Evolutionary conservation across 2,113 vertebrate genomes (phyloP).

Genomic region (Formicarius rufipectus): DNA sequence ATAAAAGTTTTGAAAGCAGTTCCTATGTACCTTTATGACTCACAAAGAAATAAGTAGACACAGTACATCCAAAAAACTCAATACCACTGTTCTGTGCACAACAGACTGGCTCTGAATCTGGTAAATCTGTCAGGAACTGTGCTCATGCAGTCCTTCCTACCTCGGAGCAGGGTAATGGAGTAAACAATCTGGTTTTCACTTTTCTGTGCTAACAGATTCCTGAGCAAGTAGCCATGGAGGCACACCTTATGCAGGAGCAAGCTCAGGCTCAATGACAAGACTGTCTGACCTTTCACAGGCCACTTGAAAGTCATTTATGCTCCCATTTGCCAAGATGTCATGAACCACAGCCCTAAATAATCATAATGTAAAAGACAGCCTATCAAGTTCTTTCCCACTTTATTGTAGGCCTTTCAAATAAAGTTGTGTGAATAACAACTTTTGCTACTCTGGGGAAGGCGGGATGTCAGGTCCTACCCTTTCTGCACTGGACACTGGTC

Average conservation of each 20-base stretch:
- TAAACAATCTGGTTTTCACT: background rate
- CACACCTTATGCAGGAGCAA: background rate
- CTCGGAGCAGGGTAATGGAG: background rate
- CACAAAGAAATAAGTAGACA: background rate
- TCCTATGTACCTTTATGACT: background rate
- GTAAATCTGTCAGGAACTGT: background rate
- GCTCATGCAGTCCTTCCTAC: background rate
- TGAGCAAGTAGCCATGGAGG: background rate
- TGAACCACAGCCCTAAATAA: background rate
- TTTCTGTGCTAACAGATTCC: background rate
- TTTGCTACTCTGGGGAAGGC: background rate
- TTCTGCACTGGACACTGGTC: background rate
- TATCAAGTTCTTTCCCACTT: background rate
- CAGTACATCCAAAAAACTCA: background rate
- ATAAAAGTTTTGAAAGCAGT: background rate
- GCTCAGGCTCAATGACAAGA: background rate
- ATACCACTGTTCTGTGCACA: background rate
- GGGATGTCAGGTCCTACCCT: background rate
- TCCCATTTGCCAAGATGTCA: background rate
- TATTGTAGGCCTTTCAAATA: background rate
- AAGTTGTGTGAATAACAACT: background rate
- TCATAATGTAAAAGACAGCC: background rate
- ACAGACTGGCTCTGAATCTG: background rate
- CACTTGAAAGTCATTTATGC: background rate
- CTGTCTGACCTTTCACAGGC: background rate